Evolutionary conservation across 1,140 invertebrate genomes (phyloP), one percentile per base, ranked within the genome.

Genomic region (Formica selysi): DNA sequence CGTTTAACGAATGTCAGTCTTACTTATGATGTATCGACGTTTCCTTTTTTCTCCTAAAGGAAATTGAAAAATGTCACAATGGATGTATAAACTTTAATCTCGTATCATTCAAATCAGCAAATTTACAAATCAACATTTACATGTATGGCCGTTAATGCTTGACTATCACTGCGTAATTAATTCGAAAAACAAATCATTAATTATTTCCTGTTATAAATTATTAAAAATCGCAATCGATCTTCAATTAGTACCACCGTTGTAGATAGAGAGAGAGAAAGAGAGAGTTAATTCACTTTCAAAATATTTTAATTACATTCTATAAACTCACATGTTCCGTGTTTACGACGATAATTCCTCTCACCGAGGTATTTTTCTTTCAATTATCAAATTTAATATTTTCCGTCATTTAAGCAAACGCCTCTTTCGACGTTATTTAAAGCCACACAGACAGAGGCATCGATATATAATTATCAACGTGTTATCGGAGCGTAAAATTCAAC

Each of bases 121-220:
- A 57, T 70, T 54, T 38, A 54, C 26, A 44, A 80, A 48, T 51
- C 59, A 54, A 41, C 54, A 76, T 76, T 32, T 78, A 78, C 54
- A 70, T 68, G 61, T 79, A 67, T 68, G 41, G 76, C 62, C 67
- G 67, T 61, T 81, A 61, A 73, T 59, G 79, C 68, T 59, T 19
- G 67, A 83, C 54, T 83, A 62, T 51, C 44, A 61, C 54, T 51
- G 44, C 48, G 19, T 65, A 44, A 54, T 38, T 64, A 61, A 57
- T 57, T 70, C 64, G 32, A 4, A 36, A 68, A 54, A 19, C 38
- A 51, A n/a, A 41, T 78, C 19, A 10, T 38, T 68, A 11, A 68
- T 70, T 70, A 54, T 80, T 80, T 79, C n/a, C 26, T 68, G 22
- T 76, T 32, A 59, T 59, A n/a, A 41, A 59, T 38, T 22, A 26